These are phyloP conservation scores for Tauraco hartlaubi DNA, from an alignment of 2,797 vertebrate species.

Conservation along the genomic window DNA sequence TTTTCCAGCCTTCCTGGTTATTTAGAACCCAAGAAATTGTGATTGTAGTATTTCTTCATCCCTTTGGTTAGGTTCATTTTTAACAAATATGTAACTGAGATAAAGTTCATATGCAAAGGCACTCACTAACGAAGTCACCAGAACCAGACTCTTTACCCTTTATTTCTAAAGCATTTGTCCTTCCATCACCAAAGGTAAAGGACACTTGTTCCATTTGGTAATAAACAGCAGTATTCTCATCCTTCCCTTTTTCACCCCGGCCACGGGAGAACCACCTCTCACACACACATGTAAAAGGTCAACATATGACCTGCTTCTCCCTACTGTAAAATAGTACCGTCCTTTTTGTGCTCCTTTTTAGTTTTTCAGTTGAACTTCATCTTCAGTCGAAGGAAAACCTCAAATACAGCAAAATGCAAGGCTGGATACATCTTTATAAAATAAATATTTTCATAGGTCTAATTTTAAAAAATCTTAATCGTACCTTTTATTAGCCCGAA, in stretches of 20 bases:
- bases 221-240: rapidly evolving
- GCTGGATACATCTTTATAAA: neutral
- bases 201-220: neutral
- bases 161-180: neutral
- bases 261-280: neutral
- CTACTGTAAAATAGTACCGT: neutral
- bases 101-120: neutral
- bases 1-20: neutral
- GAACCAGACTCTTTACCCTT: neutral
- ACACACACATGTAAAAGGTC: neutral
- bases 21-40: neutral
- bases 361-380: neutral
- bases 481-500: neutral
- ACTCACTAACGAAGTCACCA: neutral
- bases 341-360: neutral
- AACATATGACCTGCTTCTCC: neutral
- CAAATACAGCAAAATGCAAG: neutral
- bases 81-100: neutral
- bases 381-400: neutral
- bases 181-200: neutral
- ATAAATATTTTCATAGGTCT: neutral
- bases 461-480: neutral
- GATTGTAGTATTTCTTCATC: neutral
- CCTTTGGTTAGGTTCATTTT: neutral
- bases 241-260: neutral